A percentile compares a stretch with the other conserved stretches of the same genome.
phyloP scores from a whole-genome alignment of 2,797 vertebrate species.

The Lepus oiostolus region DNA sequence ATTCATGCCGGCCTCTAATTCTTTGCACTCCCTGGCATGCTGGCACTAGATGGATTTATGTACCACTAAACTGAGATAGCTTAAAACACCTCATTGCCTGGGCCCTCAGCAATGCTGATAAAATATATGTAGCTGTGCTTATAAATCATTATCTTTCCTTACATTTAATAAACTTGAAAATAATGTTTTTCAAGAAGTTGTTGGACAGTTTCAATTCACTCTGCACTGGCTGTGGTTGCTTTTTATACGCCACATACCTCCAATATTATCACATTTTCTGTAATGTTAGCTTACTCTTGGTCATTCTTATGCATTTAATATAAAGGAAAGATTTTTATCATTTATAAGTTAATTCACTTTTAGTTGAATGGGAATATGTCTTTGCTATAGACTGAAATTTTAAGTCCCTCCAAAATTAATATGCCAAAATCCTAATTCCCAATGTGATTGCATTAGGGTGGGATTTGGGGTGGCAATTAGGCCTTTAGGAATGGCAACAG shows the following conservation, averaged over 20 bases:
- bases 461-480: not conserved
- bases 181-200: slow-evolving; percentile 72
- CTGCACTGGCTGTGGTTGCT: not conserved
- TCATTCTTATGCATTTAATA: slow-evolving; percentile 15
- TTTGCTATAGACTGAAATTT: not conserved
- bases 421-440: not conserved
- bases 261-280: not conserved
- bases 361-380: not conserved
- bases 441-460: not conserved
- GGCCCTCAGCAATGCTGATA: slow-evolving; percentile 66
- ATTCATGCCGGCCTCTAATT: slow-evolving; percentile 66
- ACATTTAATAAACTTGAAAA: slow-evolving; percentile 75
- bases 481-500: not conserved
- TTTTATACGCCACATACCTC: not conserved
- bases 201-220: slow-evolving; percentile 52
- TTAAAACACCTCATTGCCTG: slow-evolving; percentile 79
- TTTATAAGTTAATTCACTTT: not conserved
- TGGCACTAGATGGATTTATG: slow-evolving; percentile 77
- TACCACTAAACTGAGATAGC: slow-evolving; percentile 70
- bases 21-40: slow-evolving; percentile 36
- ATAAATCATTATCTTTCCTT: slow-evolving; percentile 76
- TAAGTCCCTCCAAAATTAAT: not conserved
- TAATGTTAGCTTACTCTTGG: not conserved
- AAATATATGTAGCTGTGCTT: slow-evolving; percentile 56
- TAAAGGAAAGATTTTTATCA: slow-evolving; percentile 31